These are phyloP conservation scores for Pelodytes ibericus DNA, from an alignment of 2,797 vertebrate genomes.

Conservation along the genomic window DNA sequence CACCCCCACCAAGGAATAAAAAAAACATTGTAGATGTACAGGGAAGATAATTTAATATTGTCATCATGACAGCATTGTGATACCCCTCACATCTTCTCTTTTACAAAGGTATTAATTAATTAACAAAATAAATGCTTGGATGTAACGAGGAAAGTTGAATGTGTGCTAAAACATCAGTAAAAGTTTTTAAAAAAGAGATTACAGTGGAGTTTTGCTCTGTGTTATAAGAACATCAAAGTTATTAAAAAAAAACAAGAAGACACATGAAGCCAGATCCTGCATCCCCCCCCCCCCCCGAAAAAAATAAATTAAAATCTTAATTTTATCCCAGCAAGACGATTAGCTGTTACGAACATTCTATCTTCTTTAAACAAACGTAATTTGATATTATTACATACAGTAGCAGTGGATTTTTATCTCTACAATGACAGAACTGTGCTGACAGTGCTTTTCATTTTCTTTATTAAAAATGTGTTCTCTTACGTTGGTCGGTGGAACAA, in stretches of 20 bases:
- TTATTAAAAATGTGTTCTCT: slow-evolving; percentile 37
- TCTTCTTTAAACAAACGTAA: background rate
- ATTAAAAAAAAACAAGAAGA: slow-evolving; percentile 8
- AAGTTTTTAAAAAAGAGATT: slow-evolving; percentile 11
- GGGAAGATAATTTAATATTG: too few species aligned
- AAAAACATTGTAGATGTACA: too few species aligned
- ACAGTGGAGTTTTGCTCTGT: background rate
- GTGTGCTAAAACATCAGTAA: background rate
- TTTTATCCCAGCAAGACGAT: background rate
- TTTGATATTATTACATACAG: slow-evolving; percentile 13
- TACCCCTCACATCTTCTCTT: too few species aligned
- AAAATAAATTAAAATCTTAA: slow-evolving; percentile 1
- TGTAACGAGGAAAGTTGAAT: background rate
- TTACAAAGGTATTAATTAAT: too few species aligned
- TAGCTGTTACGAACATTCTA: background rate
- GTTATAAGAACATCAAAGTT: slow-evolving; percentile 17
- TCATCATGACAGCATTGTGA: too few species aligned
- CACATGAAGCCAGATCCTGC: background rate
- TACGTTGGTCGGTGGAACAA: background rate
- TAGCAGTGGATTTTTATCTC: slow-evolving; percentile 18
- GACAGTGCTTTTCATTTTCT: slow-evolving; percentile 30
- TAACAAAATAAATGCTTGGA: too few species aligned
- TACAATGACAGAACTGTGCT: background rate
- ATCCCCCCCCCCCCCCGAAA: background rate
- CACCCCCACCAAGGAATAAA: too few species aligned